These are phyloP conservation scores for Prietella phreatophila DNA, from an alignment of 2,113 vertebrate species.

Conservation along the genomic window DNA sequence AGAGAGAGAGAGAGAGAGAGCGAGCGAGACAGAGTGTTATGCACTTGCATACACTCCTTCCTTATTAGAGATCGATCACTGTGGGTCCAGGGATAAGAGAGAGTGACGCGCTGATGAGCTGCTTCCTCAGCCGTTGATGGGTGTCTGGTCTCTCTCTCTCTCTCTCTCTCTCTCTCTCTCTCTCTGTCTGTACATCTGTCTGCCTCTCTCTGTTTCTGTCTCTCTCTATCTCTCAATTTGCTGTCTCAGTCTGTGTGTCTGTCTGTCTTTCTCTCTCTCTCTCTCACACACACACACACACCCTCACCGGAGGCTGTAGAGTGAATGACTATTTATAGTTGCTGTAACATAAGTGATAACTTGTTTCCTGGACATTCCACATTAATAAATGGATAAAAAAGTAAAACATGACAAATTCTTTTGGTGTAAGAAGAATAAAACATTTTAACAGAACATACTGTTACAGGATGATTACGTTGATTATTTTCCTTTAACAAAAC, in stretches of 20 bases:
- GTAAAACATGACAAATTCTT: background rate
- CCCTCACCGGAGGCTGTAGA: background rate
- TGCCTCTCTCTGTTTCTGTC: slow-evolving; percentile 19
- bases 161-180: slow-evolving; percentile 13
- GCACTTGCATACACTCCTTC: slow-evolving; percentile 15
- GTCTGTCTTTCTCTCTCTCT: slow-evolving; percentile 6
- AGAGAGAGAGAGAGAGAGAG: slow-evolving; percentile 26
- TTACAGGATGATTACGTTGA: background rate
- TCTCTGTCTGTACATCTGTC: background rate
- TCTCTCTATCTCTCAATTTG: slow-evolving; percentile 4
- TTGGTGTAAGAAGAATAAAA: background rate
- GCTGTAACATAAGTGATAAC: background rate
- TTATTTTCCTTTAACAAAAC: background rate
- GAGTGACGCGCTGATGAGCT: slow-evolving; percentile 54
- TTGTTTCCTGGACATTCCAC: background rate
- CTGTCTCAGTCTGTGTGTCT: background rate
- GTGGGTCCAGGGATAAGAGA: background rate
- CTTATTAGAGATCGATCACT: slow-evolving; percentile 14
- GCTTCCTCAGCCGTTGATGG: slow-evolving; percentile 61
- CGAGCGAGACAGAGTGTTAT: slow-evolving; percentile 26
- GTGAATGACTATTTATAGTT: background rate
- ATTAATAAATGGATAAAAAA: background rate
- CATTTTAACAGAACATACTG: background rate
- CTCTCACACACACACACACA: background rate
- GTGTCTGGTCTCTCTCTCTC: slow-evolving; percentile 59